Base-by-base conservation (phyloP, 1,140 invertebrate species). In the Grapholita molesta region DNA sequence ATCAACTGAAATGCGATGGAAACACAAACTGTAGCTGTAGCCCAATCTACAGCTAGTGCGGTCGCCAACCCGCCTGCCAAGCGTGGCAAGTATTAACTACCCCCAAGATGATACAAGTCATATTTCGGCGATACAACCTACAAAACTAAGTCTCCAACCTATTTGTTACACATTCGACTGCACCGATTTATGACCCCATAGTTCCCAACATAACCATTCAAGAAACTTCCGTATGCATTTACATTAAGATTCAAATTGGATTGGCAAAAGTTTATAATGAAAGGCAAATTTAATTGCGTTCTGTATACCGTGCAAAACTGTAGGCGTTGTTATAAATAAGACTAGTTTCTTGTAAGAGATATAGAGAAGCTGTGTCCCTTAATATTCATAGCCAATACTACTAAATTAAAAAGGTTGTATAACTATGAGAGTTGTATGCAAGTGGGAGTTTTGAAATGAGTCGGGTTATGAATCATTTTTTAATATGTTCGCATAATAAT, bases 401-500 rank as follows among this genome's bases (percentile, higher is more conserved):
- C 42, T 48, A 48, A 48, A 48, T 48, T 48, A 21, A 18, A 48
- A 21, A 48, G 42, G 6, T 48, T 18, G 42, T 9, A 9, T n/a
- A 21, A 7, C 7, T 48, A 21, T 6, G 5, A 21, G 1, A 21
- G 42, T 21, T 7, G 42, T 48, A 48, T 21, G 15, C 1, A 48
- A 9, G 21, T 48, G 4, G 42, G 18, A 48, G 2, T 0, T 48
- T 48, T 48, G n/a, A 48, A 48, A 7, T 48, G 18, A 15, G 18
- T 48, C 6, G 18, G 42, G 42, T 48, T 8, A 48, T 48, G 42
- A 21, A 1, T 48, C 0, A 53, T 18, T 61, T 61, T 32, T 61
- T 61, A 57, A 61, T n/a, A 61, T 61, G 30, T 25, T 18, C 6
- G 55, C 55, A 61, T 61, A 61, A 61, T 61, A 61, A 61, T 61